A percentile compares a stretch with the other conserved stretches of the same genome.
phyloP scores from a whole-genome alignment of 2,113 vertebrate species.

The Chaetura pelagica region DNA sequence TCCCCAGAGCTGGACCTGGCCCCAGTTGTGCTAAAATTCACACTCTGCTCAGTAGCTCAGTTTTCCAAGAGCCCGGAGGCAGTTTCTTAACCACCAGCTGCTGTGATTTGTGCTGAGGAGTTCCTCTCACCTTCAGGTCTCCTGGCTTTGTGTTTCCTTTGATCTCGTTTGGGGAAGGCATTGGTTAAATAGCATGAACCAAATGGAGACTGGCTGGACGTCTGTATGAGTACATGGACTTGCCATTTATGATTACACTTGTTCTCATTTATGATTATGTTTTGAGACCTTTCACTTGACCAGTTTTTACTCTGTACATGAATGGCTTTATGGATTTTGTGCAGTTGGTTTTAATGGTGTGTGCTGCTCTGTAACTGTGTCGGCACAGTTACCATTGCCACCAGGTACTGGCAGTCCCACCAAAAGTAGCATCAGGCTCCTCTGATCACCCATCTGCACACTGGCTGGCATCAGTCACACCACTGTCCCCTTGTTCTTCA shows the following conservation, averaged over 20 bases:
- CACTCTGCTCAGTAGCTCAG: not conserved
- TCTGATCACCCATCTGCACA: not conserved
- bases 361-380: not conserved
- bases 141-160: not conserved
- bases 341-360: no score
- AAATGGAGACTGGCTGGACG: not conserved
- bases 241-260: not conserved
- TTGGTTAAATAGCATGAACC: not conserved
- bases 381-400: not conserved
- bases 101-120: fast-evolving
- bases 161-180: fast-evolving
- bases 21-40: not conserved
- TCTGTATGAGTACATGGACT: not conserved
- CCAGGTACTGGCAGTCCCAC: not conserved
- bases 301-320: not conserved
- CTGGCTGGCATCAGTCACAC: fast-evolving
- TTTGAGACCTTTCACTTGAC: not conserved
- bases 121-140: not conserved
- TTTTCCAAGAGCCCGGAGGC: not conserved
- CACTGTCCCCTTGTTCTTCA: not conserved
- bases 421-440: not conserved
- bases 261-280: not conserved
- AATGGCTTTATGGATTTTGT: not conserved
- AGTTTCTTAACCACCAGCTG: fast-evolving
- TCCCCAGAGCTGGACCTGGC: not conserved